A percentile compares a stretch with the other conserved stretches of the same genome.
Evolutionary conservation across 1,140 invertebrate genomes (phyloP).

Genomic region (Lutraria rhynchaena): DNA sequence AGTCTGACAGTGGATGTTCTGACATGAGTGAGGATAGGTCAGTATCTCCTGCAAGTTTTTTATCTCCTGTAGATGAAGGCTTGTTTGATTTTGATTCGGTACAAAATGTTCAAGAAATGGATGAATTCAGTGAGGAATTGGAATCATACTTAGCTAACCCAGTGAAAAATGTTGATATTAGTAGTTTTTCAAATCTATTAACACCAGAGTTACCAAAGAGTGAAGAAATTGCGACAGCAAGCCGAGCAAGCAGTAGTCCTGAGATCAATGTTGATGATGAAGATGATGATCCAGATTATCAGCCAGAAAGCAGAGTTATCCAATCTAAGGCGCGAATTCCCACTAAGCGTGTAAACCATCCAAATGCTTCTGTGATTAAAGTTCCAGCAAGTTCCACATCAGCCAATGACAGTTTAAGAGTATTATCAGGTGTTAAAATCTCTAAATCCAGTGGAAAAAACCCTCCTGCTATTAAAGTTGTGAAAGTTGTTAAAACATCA

Average conservation of each 20-base stretch:
- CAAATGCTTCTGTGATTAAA: neutral
- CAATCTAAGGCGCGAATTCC: conserved; percentile 4
- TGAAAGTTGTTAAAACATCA: conserved; percentile 68
- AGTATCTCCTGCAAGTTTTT: conserved; percentile 56
- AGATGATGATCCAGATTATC: conserved; percentile 26
- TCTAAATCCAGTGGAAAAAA: neutral
- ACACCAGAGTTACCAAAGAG: neutral
- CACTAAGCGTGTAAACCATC: conserved; percentile 7
- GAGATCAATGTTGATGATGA: conserved; percentile 42
- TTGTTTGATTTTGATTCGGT: conserved; percentile 47
- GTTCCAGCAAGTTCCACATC: conserved; percentile 4
- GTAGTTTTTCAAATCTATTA: neutral
- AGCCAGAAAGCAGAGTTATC: conserved; percentile 24
- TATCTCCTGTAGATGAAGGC: conserved; percentile 43
- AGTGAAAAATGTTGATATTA: neutral
- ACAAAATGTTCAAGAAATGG: neutral
- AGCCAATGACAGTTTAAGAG: neutral
- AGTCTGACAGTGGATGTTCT: conserved; percentile 74
- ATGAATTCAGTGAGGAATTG: conserved; percentile 3
- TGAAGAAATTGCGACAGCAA: neutral
- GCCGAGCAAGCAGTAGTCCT: neutral
- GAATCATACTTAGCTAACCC: neutral
- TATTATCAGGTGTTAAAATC: neutral
- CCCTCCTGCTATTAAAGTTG: conserved; percentile 64
- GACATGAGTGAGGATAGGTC: conserved; percentile 60